Evolutionary conservation across 1,140 invertebrate species (phyloP), one percentile per base, ranked within the genome.

Genomic region (Trissolcus basalis): DNA sequence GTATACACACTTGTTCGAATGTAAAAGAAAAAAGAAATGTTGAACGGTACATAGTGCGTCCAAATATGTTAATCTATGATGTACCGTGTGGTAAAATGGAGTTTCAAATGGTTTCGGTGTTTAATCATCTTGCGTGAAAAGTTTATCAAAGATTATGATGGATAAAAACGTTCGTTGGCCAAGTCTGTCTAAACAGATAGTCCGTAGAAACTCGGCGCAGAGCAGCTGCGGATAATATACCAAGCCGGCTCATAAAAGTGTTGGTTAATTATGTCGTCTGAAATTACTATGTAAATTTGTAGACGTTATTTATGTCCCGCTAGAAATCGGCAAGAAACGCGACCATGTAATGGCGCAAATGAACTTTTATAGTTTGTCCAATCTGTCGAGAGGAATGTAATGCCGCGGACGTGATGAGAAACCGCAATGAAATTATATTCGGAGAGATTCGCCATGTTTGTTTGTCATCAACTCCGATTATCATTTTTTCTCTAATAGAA

Each of bases 221-320:
- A 15, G 15, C 19, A 27, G 19, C 19, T 27, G 19, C 19, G 19
- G 19, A 27, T 55, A 65, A 65, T 55, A 55, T 65, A 65, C 32
- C 39, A 19, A 9, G 19, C 6, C 1, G 33, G 1, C 35, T 9
- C 45, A 16, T 58, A 67, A 67, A 67, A 51, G 51, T 65, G 49
- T 44, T 44, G 14, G 32, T 68, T 60, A 60, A 60, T 60, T 69
- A 69, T 60, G 65, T 60, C 65, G 56, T 49, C 19, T 55, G 44
- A 61, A 59, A 61, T 61, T 61, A 44, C 56, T 70, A 70, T 70
- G 67, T 56, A 70, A 70, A 70, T 70, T 70, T 61, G 55, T 16
- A 19, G 58, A 33, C 51, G 39, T 70, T 70, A 61, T 61, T 69
- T 69, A 69, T 69, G 56, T 54, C 47, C 49, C 60, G 35, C 43